phyloP scores from a whole-genome alignment of 2,797 vertebrate genomes.

The Sebastes minor region DNA sequence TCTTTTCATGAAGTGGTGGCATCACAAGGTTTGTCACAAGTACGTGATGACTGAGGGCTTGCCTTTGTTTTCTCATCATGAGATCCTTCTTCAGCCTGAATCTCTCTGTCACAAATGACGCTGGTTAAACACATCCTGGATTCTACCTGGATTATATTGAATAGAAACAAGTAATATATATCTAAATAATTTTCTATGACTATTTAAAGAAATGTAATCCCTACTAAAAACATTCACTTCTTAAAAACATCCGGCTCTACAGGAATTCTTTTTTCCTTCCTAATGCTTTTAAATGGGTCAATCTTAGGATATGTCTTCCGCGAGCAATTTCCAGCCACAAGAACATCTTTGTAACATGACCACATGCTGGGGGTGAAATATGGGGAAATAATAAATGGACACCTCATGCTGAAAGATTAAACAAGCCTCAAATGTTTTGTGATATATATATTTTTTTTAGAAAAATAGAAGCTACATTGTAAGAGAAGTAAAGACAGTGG shows the following conservation, averaged over 20 bases:
- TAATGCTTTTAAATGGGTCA: slow-evolving; percentile 1
- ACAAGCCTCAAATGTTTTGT: slow-evolving; percentile 16
- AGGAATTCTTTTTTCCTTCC: background rate
- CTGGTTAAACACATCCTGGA: background rate
- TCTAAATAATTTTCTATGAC: background rate
- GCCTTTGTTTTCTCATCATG: background rate
- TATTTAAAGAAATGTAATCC: background rate
- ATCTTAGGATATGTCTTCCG: background rate
- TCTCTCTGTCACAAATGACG: background rate
- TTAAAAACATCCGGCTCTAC: background rate
- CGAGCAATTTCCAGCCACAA: slow-evolving; percentile 2
- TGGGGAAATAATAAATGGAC: slow-evolving; percentile 21
- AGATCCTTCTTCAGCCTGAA: background rate
- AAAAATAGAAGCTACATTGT: slow-evolving; percentile 58
- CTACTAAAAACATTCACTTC: background rate
- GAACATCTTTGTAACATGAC: background rate
- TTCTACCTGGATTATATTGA: background rate
- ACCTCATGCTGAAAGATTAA: slow-evolving; percentile 3
- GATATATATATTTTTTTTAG: slow-evolving; percentile 16
- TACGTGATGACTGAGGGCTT: background rate
- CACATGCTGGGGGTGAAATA: slow-evolving; percentile 16
- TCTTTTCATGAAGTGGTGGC: background rate
- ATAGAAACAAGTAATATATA: background rate
- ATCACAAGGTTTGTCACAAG: slow-evolving; percentile 20
- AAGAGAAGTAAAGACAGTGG: slow-evolving; percentile 12